Evolutionary conservation across 1,140 invertebrate genomes (phyloP).

Genomic region (Ceratina japonica): DNA sequence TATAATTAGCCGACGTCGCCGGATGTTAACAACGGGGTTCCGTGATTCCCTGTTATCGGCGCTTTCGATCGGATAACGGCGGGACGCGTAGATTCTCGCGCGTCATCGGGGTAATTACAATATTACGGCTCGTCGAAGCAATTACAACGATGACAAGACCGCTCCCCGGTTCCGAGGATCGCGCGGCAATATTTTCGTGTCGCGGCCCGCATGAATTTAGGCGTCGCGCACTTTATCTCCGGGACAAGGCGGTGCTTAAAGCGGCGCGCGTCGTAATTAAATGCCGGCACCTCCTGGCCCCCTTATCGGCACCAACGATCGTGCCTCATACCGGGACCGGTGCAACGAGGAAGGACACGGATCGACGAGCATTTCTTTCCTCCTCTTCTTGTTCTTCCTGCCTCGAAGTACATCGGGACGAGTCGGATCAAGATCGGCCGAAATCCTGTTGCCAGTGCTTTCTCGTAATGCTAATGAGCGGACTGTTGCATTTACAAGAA

Average conservation of each 20-base stretch:
- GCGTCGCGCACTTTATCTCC: slow-evolving; percentile 50
- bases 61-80: neutral
- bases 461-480: neutral
- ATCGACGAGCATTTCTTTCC: slow-evolving; percentile 39
- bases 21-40: no score
- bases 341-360: slow-evolving; percentile 33
- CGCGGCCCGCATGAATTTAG: slow-evolving; percentile 51
- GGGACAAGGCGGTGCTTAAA: slow-evolving; percentile 50
- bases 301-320: slow-evolving; percentile 55
- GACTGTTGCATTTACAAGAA: no score
- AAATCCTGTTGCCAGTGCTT: neutral
- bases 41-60: neutral
- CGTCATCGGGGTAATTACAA: neutral
- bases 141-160: no score
- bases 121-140: no score
- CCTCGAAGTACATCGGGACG: neutral
- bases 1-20: neutral
- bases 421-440: slow-evolving; percentile 12
- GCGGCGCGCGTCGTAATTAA: slow-evolving; percentile 58
- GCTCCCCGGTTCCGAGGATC: neutral
- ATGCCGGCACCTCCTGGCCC: slow-evolving; percentile 57
- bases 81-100: neutral
- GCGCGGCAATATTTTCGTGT: slow-evolving; percentile 38
- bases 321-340: slow-evolving; percentile 13
- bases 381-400: slow-evolving; percentile 11